Evolutionary conservation across 2,113 vertebrate species (phyloP), one percentile per base, ranked within the genome.

Genomic region (Tupaia chinensis): DNA sequence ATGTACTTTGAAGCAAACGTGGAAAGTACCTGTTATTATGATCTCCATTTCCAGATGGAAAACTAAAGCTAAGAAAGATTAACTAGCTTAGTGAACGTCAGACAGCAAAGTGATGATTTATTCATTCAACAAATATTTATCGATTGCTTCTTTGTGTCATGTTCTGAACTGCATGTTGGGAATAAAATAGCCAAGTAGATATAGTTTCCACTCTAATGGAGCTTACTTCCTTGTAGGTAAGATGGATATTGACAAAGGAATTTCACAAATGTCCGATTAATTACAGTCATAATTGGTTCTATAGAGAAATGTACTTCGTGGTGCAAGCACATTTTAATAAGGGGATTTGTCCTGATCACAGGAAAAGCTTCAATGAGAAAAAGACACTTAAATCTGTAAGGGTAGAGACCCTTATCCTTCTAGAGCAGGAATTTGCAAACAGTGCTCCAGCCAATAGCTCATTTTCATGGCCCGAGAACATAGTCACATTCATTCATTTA

Each of bases 91-190:
- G 34, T 79, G 29, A 93, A 91, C 72, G 53, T 91, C 32, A 61
- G 23, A 61, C 58, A 74, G 77, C 14, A 91, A 88, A 93, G 54
- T 79, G 34, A 54, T 72, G 63, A 58, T 58, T 93, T 72, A 73
- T 69, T 93, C 58, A 72, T 78, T 79, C 44, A 73, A 4, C 69
- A 82, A 65, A 60, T 85, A 91, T 16, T 80, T 93, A 90, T 58
- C 34, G 76, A 93, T 87, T 56, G 65, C 66, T 69, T 25, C 22
- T 7, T 0, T 68, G 17, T 73, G 44, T 60, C 32, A 3, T 66
- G 34, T 66, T 78, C 82, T 68, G 14, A 17, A 73, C 22, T 17
- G n/a, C 54, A 27, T 68, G 65, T 65, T n/a, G 32, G 72, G 25
- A 73, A 78, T 78, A 78, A 78, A 66, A 54, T 60, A 93, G 29